phyloP scores from a whole-genome alignment of 2,113 vertebrate genomes.

The Fregetta grallaria region DNA sequence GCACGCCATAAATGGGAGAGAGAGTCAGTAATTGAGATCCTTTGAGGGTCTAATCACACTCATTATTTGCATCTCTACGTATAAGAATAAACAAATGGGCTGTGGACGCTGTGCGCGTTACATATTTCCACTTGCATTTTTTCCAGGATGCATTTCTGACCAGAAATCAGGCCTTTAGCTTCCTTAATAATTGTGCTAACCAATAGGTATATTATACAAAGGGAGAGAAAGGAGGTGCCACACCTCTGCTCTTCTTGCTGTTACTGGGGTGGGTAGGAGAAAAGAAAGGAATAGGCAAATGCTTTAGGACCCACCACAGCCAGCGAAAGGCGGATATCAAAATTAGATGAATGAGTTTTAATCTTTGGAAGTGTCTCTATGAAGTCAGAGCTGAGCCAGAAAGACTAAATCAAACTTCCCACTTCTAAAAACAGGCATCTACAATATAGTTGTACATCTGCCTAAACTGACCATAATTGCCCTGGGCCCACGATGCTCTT shows the following conservation, averaged over 20 bases:
- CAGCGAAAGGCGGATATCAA: not conserved
- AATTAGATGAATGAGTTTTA: not conserved
- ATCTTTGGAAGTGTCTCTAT: not conserved
- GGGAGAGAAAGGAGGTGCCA: not conserved
- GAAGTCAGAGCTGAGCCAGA: not conserved
- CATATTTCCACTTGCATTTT: not conserved
- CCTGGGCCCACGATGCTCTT: not conserved
- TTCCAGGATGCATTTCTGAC: not conserved
- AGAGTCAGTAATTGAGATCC: not conserved
- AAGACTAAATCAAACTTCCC: not conserved
- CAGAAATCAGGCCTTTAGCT: not conserved
- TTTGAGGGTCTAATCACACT: not conserved
- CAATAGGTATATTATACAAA: not conserved
- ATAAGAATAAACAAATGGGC: not conserved
- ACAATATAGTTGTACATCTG: not conserved
- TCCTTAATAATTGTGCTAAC: not conserved
- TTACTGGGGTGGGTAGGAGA: not conserved
- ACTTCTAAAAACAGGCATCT: not conserved
- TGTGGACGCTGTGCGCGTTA: not conserved
- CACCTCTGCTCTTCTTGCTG: not conserved
- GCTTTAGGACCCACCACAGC: not conserved
- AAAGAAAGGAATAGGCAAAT: not conserved
- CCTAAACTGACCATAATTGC: not conserved
- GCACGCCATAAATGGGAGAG: not conserved
- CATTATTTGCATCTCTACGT: not conserved